phyloP scores from a whole-genome alignment of 37 sponge, comb jelly and placozoan species.

The Crambe crambe region DNA sequence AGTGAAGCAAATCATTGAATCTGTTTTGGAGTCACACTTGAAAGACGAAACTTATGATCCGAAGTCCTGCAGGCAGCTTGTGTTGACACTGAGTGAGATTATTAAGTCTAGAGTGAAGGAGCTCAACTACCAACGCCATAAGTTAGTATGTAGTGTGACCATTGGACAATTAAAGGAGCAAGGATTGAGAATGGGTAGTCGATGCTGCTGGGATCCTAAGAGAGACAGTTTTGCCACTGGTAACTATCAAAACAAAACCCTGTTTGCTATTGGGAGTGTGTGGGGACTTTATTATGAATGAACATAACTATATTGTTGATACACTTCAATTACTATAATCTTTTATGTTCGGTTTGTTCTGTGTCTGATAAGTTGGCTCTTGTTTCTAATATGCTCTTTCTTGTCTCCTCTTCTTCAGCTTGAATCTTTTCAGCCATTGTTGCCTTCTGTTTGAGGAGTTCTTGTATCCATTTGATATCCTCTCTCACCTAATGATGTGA shows the following conservation, averaged over 20 bases:
- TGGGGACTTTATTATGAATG: slow-evolving; percentile 93
- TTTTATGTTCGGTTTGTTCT: not conserved
- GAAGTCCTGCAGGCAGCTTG: slow-evolving; percentile 60
- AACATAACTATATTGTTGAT: not conserved
- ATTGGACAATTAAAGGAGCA: slow-evolving; percentile 89
- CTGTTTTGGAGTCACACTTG: slow-evolving; percentile 60
- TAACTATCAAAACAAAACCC: slow-evolving; percentile 80
- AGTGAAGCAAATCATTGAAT: slow-evolving; percentile 62
- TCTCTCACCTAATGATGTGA: slow-evolving; percentile 27
- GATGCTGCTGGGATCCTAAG: slow-evolving; percentile 94
- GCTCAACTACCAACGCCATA: slow-evolving; percentile 81
- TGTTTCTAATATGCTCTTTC: not conserved
- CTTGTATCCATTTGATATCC: slow-evolving; percentile 67
- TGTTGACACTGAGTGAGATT: slow-evolving; percentile 64
- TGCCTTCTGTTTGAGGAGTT: slow-evolving; percentile 46
- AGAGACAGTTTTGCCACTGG: slow-evolving; percentile 82
- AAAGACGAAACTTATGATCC: slow-evolving; percentile 77
- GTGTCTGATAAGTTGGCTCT: not conserved
- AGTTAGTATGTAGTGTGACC: slow-evolving; percentile 81
- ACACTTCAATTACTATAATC: not conserved
- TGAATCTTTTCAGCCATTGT: not conserved
- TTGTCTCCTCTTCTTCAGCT: not conserved
- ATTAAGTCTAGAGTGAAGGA: slow-evolving; percentile 85
- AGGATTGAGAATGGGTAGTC: slow-evolving; percentile 85
- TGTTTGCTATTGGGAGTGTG: slow-evolving; percentile 92